Evolutionary conservation across 2,888 invertebrate species (phyloP).

Genomic region (Drosophila rubida): DNA sequence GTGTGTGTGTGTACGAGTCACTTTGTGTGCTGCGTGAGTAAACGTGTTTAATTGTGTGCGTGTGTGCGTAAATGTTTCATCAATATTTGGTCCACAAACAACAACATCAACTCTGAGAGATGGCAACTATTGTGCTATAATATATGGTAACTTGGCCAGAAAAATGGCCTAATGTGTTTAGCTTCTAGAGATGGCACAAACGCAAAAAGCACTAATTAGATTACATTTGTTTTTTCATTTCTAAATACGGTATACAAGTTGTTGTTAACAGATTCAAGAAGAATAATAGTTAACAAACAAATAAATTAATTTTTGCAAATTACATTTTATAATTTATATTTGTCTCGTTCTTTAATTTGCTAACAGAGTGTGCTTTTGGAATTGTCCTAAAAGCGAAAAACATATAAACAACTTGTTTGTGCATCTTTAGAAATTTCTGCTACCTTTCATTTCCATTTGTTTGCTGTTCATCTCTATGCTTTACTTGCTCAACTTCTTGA

Average conservation of each 20-base stretch:
- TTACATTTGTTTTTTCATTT: no score
- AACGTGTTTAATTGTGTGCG: constrained; percentile 78
- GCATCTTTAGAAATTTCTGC: neutral
- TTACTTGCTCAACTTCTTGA: neutral
- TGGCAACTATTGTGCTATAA: constrained; percentile 54
- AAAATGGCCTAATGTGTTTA: constrained; percentile 66
- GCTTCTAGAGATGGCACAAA: constrained; percentile 38
- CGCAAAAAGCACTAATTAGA: neutral
- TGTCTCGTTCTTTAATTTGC: no score
- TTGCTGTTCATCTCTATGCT: neutral
- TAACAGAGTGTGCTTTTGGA: no score
- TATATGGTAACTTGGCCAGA: constrained; percentile 49
- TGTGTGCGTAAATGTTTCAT: constrained; percentile 77
- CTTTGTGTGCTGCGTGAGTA: constrained; percentile 64
- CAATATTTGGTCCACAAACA: constrained; percentile 75
- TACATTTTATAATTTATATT: no score
- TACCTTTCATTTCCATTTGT: neutral
- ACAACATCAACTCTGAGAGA: constrained; percentile 41
- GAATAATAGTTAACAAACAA: neutral
- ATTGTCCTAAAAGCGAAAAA: neutral
- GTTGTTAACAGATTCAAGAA: neutral
- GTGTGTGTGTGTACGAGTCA: constrained; percentile 37
- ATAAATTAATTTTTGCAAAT: neutral
- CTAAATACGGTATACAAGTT: no score
- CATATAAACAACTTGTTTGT: neutral